Conservation (phyloP, 1,140 invertebrate genomes). For the Apis laboriosa region DNA sequence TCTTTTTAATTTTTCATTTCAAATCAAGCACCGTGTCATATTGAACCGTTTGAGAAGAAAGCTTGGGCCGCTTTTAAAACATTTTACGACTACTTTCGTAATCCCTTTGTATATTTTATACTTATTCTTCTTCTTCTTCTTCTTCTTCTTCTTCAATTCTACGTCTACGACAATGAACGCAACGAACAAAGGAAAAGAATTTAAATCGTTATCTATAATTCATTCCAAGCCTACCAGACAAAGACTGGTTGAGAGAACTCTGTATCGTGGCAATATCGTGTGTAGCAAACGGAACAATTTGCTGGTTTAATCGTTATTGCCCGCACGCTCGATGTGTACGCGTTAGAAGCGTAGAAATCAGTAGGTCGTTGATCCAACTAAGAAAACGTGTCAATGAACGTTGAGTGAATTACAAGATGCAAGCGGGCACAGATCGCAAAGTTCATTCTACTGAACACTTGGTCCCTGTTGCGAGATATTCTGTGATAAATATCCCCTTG, state of each 20-base stretch:
- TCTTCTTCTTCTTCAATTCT: no score
- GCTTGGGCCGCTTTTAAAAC: background rate
- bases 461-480: background rate
- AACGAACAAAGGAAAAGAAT: background rate
- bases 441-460: constrained; percentile 8
- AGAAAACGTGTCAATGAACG: constrained; percentile 48
- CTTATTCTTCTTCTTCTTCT: no score
- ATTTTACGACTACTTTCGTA: no score
- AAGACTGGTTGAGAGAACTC: background rate
- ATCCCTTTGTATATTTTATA: no score
- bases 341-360: constrained; percentile 34
- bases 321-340: background rate
- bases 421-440: background rate
- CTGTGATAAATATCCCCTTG: background rate
- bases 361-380: constrained; percentile 45
- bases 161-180: no score
- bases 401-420: constrained; percentile 38
- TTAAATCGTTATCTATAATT: background rate
- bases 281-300: constrained; percentile 19
- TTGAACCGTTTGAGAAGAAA: background rate
- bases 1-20: background rate
- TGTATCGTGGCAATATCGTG: background rate
- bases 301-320: constrained; percentile 5
- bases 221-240: background rate
- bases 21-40: background rate